These are phyloP conservation scores for Oconnorella tubifera DNA, from an alignment of 2,888 invertebrate genomes.

Conservation along the genomic window DNA sequence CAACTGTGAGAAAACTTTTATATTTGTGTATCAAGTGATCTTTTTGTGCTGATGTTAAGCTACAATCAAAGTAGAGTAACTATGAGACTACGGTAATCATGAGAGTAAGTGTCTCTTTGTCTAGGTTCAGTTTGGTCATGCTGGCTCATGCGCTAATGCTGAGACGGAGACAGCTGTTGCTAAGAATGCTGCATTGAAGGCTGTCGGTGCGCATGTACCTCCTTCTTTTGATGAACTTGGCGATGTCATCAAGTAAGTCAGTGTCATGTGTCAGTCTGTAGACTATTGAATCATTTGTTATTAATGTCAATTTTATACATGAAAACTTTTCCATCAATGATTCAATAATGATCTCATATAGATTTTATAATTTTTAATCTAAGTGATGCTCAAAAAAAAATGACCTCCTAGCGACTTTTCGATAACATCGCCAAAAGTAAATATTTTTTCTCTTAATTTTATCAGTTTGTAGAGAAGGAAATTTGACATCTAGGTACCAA, in stretches of 20 bases:
- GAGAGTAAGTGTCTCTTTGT: not conserved
- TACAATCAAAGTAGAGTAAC: not conserved
- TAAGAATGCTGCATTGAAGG: slow-evolving; percentile 80
- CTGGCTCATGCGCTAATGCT: slow-evolving; percentile 95
- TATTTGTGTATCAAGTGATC: no score
- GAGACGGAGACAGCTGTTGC: slow-evolving; percentile 86
- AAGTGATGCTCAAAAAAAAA: no score
- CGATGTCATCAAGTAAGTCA: slow-evolving; percentile 68
- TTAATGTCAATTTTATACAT: not conserved
- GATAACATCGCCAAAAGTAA: no score
- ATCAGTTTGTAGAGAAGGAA: no score
- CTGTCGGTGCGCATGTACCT: slow-evolving; percentile 85
- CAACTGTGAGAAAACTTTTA: no score
- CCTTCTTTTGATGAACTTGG: slow-evolving; percentile 86
- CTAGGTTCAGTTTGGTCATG: slow-evolving; percentile 96
- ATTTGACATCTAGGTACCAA: no score
- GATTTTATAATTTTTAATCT: not conserved
- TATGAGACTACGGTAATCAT: not conserved
- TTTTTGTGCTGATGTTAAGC: not conserved
- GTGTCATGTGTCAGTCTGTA: no score
- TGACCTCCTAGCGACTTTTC: no score
- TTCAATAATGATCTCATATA: not conserved
- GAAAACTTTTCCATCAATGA: not conserved
- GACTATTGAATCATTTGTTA: not conserved
- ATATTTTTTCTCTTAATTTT: no score